Percentiles rank a stretch among this genome's conserved stretches.
Conservation (phyloP, 1,140 invertebrate species). For the Musca domestica region DNA sequence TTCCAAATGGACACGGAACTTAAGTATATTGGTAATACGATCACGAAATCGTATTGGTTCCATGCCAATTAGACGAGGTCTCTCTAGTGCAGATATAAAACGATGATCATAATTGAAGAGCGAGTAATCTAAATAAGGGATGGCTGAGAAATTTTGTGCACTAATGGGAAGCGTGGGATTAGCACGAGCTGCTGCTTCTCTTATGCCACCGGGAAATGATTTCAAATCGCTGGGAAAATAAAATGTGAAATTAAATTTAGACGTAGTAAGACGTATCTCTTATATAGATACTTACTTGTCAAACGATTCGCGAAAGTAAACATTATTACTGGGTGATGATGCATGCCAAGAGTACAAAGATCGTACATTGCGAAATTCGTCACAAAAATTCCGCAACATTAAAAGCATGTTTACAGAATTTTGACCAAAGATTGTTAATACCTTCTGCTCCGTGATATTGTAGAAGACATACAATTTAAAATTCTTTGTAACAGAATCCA, state of each 20-base stretch:
- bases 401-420: constrained; percentile 82
- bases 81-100: constrained; percentile 92
- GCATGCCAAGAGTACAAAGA: constrained; percentile 79
- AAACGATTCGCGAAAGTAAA: constrained; percentile 66
- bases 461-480: constrained; percentile 78
- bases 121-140: constrained; percentile 89
- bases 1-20: constrained; percentile 40
- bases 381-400: constrained; percentile 89
- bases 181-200: constrained; percentile 85
- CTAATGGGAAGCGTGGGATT: constrained; percentile 91
- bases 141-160: constrained; percentile 89
- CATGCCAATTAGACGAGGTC: constrained; percentile 79
- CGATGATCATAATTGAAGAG: constrained; percentile 96
- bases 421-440: constrained; percentile 88
- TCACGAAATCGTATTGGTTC: constrained; percentile 77
- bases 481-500: background rate
- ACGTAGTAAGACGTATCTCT: too few relatives aligned
- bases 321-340: constrained; percentile 89
- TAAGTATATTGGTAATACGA: constrained; percentile 59
- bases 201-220: constrained; percentile 79
- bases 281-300: constrained; percentile 11
- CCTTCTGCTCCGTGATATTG: constrained; percentile 80
- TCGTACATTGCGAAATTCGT: constrained; percentile 88
- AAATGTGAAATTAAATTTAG: background rate
- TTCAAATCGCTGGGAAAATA: constrained; percentile 66